A percentile compares a stretch with the other conserved stretches of the same genome.
These are phyloP conservation scores for Holocentrus rufus DNA, from an alignment of 2,797 vertebrate species.

Conservation along the genomic window DNA sequence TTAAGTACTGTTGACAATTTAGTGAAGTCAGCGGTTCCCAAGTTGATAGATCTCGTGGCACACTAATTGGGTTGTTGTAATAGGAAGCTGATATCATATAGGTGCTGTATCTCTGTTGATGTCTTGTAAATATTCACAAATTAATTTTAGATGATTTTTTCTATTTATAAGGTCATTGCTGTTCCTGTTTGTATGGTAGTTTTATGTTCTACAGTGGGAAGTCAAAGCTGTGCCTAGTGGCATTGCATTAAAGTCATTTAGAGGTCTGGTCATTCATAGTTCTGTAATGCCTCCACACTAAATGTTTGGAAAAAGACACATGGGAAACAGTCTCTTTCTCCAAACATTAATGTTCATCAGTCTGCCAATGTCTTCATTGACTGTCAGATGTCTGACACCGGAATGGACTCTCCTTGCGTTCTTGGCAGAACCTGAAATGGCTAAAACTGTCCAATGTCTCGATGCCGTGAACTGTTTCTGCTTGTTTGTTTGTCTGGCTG, in stretches of 20 bases:
- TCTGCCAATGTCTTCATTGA: conserved; percentile 63
- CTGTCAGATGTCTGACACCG: conserved; percentile 53
- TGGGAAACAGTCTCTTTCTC: conserved; percentile 51
- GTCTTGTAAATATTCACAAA: not conserved
- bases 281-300: conserved; percentile 48
- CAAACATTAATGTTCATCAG: conserved; percentile 39
- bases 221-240: not conserved
- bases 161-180: not conserved
- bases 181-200: conserved; percentile 7
- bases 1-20: conserved; percentile 46
- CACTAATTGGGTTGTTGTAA: not conserved
- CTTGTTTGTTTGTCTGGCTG: conserved; percentile 70
- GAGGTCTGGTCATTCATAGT: conserved; percentile 48
- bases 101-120: not conserved
- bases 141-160: not conserved
- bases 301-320: conserved; percentile 61
- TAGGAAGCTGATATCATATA: not conserved
- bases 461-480: conserved; percentile 60
- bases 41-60: conserved; percentile 35
- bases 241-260: conserved; percentile 27
- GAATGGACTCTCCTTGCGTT: conserved; percentile 63
- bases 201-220: conserved; percentile 20
- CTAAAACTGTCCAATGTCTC: conserved; percentile 40
- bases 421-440: conserved; percentile 66
- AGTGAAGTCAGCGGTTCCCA: conserved; percentile 34